A percentile compares a stretch with the other conserved stretches of the same genome.
Conservation (phyloP, 1,140 invertebrate genomes). For the Meloidogyne exigua region DNA sequence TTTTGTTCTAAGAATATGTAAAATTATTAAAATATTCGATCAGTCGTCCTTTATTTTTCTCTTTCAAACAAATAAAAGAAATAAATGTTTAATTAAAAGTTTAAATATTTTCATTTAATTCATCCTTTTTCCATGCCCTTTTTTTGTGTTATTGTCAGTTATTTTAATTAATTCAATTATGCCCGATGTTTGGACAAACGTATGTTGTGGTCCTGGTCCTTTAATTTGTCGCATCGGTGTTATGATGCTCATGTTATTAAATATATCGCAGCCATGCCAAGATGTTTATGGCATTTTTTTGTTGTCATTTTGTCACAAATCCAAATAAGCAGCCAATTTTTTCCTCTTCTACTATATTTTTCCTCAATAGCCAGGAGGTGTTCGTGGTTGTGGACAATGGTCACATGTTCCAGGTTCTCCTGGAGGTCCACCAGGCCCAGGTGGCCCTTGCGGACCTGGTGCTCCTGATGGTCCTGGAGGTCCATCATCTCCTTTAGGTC, state of each 20-base stretch:
- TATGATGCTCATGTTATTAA: background rate
- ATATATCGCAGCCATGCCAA: background rate
- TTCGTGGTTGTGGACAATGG: conserved; percentile 48
- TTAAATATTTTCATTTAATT: background rate
- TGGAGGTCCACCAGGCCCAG: conserved; percentile 40
- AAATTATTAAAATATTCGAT: too few species aligned
- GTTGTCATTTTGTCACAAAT: background rate
- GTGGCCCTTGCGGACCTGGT: conserved; percentile 50
- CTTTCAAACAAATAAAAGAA: conserved; percentile 11
- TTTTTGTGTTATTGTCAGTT: background rate
- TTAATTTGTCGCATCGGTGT: background rate
- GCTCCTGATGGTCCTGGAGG: conserved; percentile 53
- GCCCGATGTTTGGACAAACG: background rate
- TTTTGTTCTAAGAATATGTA: too few species aligned
- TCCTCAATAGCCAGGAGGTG: conserved; percentile 53
- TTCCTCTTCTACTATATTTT: background rate
- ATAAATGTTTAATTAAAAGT: background rate
- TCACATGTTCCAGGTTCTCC: conserved; percentile 49
- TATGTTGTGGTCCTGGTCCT: conserved; percentile 3
- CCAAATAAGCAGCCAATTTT: background rate
- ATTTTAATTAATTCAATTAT: background rate
- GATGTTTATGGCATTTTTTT: background rate
- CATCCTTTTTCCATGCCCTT: background rate
- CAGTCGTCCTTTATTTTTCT: conserved; percentile 10
- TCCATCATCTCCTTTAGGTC: conserved; percentile 42